A percentile compares a stretch with the other conserved stretches of the same genome.
Conservation (phyloP, 2,113 vertebrate genomes). For the Notechis scutatus region DNA sequence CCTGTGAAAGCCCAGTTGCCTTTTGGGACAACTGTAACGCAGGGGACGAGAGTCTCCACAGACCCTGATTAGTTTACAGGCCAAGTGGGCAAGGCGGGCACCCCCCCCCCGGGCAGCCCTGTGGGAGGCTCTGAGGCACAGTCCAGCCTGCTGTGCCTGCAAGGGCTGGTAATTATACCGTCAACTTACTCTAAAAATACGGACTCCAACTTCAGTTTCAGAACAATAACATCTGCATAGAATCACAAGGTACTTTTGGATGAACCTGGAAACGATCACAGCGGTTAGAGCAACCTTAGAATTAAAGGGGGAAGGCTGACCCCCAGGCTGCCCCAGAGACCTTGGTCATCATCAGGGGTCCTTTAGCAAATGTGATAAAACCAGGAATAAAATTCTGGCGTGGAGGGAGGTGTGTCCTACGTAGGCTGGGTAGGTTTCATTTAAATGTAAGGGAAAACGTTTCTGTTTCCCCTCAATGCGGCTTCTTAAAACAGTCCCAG, state of each 20-base stretch:
- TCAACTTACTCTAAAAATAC: neutral
- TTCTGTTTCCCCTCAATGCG: neutral
- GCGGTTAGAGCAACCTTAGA: neutral
- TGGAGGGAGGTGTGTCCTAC: fast-evolving
- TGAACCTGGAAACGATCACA: neutral
- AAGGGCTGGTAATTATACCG: neutral
- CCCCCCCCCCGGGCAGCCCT: neutral
- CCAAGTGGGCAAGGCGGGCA: neutral
- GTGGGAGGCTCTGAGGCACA: neutral
- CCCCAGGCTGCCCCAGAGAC: neutral
- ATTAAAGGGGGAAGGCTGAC: neutral
- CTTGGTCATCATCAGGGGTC: neutral
- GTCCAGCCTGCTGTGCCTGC: neutral
- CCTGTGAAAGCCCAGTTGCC: neutral
- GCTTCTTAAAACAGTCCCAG: neutral
- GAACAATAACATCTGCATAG: neutral
- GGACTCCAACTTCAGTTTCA: neutral
- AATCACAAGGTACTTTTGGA: neutral
- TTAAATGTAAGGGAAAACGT: neutral
- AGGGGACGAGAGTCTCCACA: neutral
- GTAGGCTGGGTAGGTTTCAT: neutral
- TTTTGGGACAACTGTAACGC: neutral
- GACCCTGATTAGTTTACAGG: neutral
- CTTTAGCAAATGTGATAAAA: neutral
- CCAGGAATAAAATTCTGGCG: neutral